Base-by-base conservation (phyloP, 2,888 invertebrate genomes). In the Tiliacea citrago region DNA sequence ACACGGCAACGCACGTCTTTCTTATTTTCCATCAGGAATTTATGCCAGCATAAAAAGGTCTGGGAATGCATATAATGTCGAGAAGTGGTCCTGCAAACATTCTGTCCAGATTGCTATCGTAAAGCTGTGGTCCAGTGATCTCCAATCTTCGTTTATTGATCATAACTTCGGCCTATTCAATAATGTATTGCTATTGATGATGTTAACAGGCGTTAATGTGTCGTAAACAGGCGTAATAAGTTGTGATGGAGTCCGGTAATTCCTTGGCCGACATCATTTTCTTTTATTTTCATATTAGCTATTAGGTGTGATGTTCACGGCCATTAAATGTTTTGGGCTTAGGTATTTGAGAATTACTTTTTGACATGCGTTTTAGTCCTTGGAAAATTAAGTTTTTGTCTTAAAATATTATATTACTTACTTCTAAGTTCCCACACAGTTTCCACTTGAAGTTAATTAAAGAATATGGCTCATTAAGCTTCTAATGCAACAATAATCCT, bases 141-240 rank as follows among this genome's bases (percentile, higher is more conserved):
- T 94, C 94, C 94, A 96, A 96, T 96, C 95, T 93, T 90, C 87
- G 91, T 96, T 96, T 95, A 96, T 93, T 83, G 93, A 88, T 92
- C 87, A 93, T 96, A 95, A 95, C 92, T 93, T 89, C 77, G 79
- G 69, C 82, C 91, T 90, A 94, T 95, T 95, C 95, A 95, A 95
- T 95, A 93, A 95, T 92, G 91, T 92, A 91, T 89, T 87, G 91
- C 84, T 89, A 90, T 94, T 94, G 93, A 95, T 93, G 94, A 92
- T 92, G 92, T 92, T 94, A 95, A 95, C 92, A 91, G 93, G 92
- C 92, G 89, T 88, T 93, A 92, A 93, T 91, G 88, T 87, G 87
- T 84, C 85, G 74, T 87, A 86, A 85, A 85, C 60, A 68, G 55
- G 35, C 10, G 62, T 42, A 73, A 73, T 85, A 84, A 75, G 58